Percentiles rank a stretch among this genome's conserved stretches.
phyloP scores from a whole-genome alignment of 2,113 vertebrate genomes.

The Nothoprocta perdicaria region DNA sequence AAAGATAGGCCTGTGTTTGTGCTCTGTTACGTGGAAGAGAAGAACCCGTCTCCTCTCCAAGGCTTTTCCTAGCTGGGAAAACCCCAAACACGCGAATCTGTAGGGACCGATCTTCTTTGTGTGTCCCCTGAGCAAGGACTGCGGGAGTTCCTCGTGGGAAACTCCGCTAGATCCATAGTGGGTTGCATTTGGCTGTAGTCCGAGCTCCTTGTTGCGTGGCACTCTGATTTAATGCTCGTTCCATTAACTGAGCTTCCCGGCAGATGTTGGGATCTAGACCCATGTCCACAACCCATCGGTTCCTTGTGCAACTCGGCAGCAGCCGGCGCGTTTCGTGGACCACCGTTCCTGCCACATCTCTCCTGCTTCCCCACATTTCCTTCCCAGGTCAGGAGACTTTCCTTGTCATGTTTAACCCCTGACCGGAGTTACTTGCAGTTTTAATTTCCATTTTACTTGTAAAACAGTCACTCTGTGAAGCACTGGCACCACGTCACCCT shows the following conservation, averaged over 20 bases:
- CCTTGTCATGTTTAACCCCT: too few relatives aligned
- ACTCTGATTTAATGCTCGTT: not conserved
- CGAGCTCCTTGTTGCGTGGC: not conserved
- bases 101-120: too few relatives aligned
- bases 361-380: not conserved
- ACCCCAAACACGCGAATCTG: too few relatives aligned
- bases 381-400: too few relatives aligned
- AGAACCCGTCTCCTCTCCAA: not conserved
- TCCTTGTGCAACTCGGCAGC: not conserved
- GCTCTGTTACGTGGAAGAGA: not conserved
- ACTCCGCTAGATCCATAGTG: not conserved
- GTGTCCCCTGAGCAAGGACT: too few relatives aligned
- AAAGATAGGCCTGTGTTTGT: not conserved
- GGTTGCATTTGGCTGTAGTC: accelerated
- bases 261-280: not conserved
- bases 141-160: not conserved
- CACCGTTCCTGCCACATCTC: accelerated
- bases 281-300: accelerated
- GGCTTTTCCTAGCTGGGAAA: not conserved
- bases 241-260: not conserved
- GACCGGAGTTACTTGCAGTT: too few relatives aligned
- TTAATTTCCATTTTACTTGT: too few relatives aligned
- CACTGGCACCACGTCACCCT: not conserved
- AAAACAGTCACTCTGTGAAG: too few relatives aligned
- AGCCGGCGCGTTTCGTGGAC: accelerated